Conservation (phyloP, 2,888 invertebrate genomes). For the Trissoscelio sp. region DNA sequence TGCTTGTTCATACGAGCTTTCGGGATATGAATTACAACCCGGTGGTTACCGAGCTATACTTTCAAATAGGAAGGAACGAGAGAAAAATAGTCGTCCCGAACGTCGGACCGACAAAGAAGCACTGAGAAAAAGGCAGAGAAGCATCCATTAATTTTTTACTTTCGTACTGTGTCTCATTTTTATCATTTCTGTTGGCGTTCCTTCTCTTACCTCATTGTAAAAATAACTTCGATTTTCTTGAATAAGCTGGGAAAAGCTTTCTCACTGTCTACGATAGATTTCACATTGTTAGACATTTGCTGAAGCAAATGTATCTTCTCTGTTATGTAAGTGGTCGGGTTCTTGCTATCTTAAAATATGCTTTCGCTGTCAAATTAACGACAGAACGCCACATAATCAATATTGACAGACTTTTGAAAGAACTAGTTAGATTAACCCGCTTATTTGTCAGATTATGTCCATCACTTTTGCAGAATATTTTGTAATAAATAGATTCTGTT, state of each 20-base stretch:
- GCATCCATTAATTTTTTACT: conserved; percentile 68
- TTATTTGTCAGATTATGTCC: background rate
- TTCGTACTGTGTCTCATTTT: conserved; percentile 61
- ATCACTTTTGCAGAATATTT: background rate
- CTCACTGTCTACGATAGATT: conserved; percentile 43
- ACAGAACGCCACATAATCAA: conserved; percentile 26
- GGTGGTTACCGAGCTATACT: conserved; percentile 55
- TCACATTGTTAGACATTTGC: conserved; percentile 46
- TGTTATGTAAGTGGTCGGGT: conserved; percentile 5
- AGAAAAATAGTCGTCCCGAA: conserved; percentile 20
- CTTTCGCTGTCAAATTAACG: conserved; percentile 45
- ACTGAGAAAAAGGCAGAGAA: conserved; percentile 40
- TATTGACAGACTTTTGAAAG: conserved; percentile 8
- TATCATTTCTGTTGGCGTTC: conserved; percentile 62
- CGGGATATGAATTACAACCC: conserved; percentile 68
- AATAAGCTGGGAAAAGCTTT: conserved; percentile 45
- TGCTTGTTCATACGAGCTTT: conserved; percentile 66
- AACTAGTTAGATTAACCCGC: background rate
- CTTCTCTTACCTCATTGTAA: conserved; percentile 58
- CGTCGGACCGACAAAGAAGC: conserved; percentile 31
- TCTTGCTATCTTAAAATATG: conserved; percentile 28
- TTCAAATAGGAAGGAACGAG: conserved; percentile 51
- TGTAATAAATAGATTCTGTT: conserved; percentile 1
- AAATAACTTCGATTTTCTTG: conserved; percentile 74
- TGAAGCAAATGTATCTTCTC: conserved; percentile 40